phyloP scores from a whole-genome alignment of 2,113 vertebrate species.

The Polypterus senegalus region DNA sequence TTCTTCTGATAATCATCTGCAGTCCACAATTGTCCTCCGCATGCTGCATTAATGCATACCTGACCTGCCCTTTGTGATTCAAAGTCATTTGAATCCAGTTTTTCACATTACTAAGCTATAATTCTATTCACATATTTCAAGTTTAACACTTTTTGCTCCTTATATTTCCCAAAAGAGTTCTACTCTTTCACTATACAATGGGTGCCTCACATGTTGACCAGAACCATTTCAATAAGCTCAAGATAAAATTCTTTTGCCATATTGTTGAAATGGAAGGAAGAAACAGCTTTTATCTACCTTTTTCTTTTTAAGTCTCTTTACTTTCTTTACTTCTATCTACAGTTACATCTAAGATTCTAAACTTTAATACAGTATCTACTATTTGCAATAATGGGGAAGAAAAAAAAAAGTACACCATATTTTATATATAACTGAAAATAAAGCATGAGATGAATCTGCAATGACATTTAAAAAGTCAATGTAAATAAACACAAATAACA shows the following conservation, averaged over 20 bases:
- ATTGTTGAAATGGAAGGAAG: slow-evolving; percentile 29
- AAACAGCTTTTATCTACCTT: slow-evolving; percentile 33
- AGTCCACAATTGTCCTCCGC: slow-evolving; percentile 59
- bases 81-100: slow-evolving; percentile 34
- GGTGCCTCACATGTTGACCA: slow-evolving; percentile 27
- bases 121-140: slow-evolving; percentile 76
- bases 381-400: slow-evolving; percentile 10
- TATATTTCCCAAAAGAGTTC: slow-evolving; percentile 43
- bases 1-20: slow-evolving; percentile 45
- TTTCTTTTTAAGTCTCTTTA: slow-evolving; percentile 19
- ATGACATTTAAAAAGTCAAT: slow-evolving; percentile 39
- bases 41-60: slow-evolving; percentile 50
- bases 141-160: slow-evolving; percentile 54
- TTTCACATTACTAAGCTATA: slow-evolving; percentile 73
- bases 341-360: slow-evolving; percentile 9
- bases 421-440: slow-evolving; percentile 18
- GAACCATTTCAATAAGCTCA: slow-evolving; percentile 49
- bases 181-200: slow-evolving; percentile 38
- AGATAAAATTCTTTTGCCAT: slow-evolving; percentile 39
- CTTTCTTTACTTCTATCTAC: slow-evolving; percentile 36
- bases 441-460: slow-evolving; percentile 63
- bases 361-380: too few relatives aligned
- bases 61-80: slow-evolving; percentile 41
- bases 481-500: slow-evolving; percentile 34
- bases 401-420: slow-evolving; percentile 34